Conservation (phyloP, 2,888 invertebrate genomes). For the Matsumyia berberina region DNA sequence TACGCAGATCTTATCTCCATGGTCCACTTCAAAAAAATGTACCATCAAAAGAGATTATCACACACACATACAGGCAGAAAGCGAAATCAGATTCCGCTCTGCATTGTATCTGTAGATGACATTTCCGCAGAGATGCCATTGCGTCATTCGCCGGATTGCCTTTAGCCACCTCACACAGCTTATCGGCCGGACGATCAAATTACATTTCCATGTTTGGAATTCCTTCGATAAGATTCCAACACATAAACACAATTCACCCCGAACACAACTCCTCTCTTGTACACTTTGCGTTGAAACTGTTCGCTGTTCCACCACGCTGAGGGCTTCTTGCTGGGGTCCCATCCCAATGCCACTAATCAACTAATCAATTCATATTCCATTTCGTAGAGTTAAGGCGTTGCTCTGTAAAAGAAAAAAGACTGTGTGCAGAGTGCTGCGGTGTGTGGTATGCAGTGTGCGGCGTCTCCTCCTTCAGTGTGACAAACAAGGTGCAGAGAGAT, state of each 20-base stretch:
- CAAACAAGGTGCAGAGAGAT: slow-evolving; percentile 71
- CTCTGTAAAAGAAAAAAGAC: slow-evolving; percentile 33
- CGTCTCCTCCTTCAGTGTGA: slow-evolving; percentile 50
- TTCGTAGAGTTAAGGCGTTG: slow-evolving; percentile 23
- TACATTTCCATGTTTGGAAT: slow-evolving; percentile 72
- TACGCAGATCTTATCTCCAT: slow-evolving; percentile 57
- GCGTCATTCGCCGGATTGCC: slow-evolving; percentile 36
- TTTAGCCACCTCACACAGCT: slow-evolving; percentile 21
- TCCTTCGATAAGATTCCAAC: slow-evolving; percentile 61
- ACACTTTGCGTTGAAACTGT: not conserved
- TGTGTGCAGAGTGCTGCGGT: not conserved
- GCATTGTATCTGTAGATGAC: slow-evolving; percentile 64
- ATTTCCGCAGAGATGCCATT: slow-evolving; percentile 43
- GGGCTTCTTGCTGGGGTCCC: slow-evolving; percentile 8
- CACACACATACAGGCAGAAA: slow-evolving; percentile 22
- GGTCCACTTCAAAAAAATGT: slow-evolving; percentile 43
- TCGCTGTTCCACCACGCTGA: not conserved
- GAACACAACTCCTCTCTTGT: slow-evolving; percentile 42
- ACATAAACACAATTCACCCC: slow-evolving; percentile 42
- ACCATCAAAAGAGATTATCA: slow-evolving; percentile 53
- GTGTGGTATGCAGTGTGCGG: too few relatives aligned
- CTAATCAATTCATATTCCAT: slow-evolving; percentile 67
- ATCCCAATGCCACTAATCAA: slow-evolving; percentile 57
- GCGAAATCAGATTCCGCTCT: slow-evolving; percentile 31
- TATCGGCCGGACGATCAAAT: slow-evolving; percentile 67